Evolutionary conservation across 2,797 vertebrate species (phyloP).

Genomic region (Adelosebastes latens): DNA sequence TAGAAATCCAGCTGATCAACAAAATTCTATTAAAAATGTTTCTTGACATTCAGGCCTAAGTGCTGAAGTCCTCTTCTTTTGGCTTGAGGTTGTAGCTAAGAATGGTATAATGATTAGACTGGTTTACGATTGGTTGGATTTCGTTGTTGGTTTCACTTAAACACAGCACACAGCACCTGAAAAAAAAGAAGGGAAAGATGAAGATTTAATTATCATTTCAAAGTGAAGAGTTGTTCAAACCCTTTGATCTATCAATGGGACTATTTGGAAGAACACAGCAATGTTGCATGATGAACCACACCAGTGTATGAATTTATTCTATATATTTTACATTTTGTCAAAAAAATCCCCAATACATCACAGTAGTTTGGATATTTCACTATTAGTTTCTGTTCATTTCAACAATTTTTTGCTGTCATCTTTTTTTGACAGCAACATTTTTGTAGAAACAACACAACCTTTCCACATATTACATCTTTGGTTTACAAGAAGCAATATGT

Average conservation of each 20-base stretch:
- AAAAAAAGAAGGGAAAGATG: constrained; percentile 9
- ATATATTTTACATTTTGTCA: background rate
- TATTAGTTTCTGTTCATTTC: background rate
- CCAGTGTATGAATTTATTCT: background rate
- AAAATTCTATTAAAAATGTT: background rate
- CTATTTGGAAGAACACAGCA: background rate
- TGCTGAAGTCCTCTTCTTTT: background rate
- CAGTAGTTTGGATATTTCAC: background rate
- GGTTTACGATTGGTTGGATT: constrained; percentile 6
- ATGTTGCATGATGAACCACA: background rate
- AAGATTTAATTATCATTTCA: background rate
- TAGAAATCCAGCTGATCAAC: background rate
- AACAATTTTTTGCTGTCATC: background rate
- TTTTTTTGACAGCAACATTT: background rate
- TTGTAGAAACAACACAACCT: background rate
- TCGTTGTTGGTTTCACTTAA: constrained; percentile 39
- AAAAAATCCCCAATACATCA: background rate
- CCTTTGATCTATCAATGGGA: background rate
- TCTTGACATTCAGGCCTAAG: background rate
- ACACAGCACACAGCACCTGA: constrained; percentile 76
- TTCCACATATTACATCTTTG: background rate
- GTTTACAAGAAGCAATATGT: background rate
- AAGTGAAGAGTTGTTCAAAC: background rate
- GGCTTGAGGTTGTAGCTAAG: background rate
- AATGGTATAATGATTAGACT: constrained; percentile 4